These are phyloP conservation scores for Sesamia inferens DNA, from an alignment of 2,888 invertebrate genomes.

Conservation along the genomic window DNA sequence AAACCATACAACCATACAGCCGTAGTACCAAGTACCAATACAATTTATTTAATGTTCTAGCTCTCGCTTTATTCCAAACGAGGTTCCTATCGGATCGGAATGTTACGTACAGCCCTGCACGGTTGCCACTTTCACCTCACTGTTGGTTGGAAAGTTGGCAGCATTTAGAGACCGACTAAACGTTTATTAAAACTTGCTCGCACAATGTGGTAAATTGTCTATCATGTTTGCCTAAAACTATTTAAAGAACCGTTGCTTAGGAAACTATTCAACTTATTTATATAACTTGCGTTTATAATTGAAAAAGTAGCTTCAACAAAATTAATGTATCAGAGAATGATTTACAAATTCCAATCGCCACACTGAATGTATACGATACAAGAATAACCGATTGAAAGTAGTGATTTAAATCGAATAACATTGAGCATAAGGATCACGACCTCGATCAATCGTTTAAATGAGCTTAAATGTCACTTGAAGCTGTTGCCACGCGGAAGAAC, in stretches of 20 bases:
- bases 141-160: slow-evolving; percentile 86
- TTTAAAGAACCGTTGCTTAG: background rate
- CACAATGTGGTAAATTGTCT: slow-evolving; percentile 46
- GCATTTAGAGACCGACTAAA: slow-evolving; percentile 83
- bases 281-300: background rate
- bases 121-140: slow-evolving; percentile 86
- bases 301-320: slow-evolving; percentile 4
- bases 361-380: slow-evolving; percentile 12
- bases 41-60: slow-evolving; percentile 66
- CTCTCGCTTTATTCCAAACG: slow-evolving; percentile 73
- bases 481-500: slow-evolving; percentile 85
- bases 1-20: slow-evolving; percentile 40
- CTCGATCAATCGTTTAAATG: slow-evolving; percentile 87
- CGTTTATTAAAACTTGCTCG: slow-evolving; percentile 74
- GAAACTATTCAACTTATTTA: background rate
- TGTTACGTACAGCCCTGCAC: slow-evolving; percentile 81
- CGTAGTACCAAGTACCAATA: slow-evolving; percentile 48
- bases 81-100: slow-evolving; percentile 82
- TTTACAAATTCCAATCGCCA: slow-evolving; percentile 9
- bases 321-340: slow-evolving; percentile 2
- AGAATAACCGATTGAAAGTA: slow-evolving; percentile 56
- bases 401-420: slow-evolving; percentile 65
- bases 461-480: slow-evolving; percentile 87
- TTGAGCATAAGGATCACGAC: slow-evolving; percentile 78
- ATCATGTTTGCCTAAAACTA: slow-evolving; percentile 8